Evolutionary conservation across 2,797 vertebrate genomes (phyloP).

Genomic region (Enteromius argenteus): DNA sequence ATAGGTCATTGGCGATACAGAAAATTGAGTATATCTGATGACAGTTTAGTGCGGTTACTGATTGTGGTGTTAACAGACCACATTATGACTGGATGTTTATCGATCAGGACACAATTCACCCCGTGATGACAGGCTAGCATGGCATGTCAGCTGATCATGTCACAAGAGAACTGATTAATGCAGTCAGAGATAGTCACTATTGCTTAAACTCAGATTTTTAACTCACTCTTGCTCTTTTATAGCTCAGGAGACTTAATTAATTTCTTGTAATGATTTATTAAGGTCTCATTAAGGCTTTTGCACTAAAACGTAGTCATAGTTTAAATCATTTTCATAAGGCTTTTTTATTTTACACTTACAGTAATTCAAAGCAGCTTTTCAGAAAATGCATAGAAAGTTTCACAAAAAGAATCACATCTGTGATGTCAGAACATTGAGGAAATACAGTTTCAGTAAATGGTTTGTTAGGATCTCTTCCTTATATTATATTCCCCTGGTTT

Average conservation of each 20-base stretch:
- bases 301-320: background rate
- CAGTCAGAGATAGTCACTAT: background rate
- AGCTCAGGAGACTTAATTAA: background rate
- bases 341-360: background rate
- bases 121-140: constrained; percentile 3
- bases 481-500: background rate
- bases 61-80: constrained; percentile 20
- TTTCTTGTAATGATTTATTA: background rate
- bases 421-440: background rate
- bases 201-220: background rate
- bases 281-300: background rate
- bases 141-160: constrained; percentile 3
- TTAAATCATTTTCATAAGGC: background rate
- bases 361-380: background rate
- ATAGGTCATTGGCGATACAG: background rate
- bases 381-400: background rate
- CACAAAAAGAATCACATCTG: background rate
- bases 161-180: background rate
- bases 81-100: constrained; percentile 15
- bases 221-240: background rate
- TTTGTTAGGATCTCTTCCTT: background rate
- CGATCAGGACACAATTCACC: background rate
- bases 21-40: constrained; percentile 8
- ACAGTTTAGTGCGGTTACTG: background rate
- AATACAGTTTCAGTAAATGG: background rate